Base-by-base conservation (phyloP, 2,113 vertebrate species). In the Pavo muticus region DNA sequence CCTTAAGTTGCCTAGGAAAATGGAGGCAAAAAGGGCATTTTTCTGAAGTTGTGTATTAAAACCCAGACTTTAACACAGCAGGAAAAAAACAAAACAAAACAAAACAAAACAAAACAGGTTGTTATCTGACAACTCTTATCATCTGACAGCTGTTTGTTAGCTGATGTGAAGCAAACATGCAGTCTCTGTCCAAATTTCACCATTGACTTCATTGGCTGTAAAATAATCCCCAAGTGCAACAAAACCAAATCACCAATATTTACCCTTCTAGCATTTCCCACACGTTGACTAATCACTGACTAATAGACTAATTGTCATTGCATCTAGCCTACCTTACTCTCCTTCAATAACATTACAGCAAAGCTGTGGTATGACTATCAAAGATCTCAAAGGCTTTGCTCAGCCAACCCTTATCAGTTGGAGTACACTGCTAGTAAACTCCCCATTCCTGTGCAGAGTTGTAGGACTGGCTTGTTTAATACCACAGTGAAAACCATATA, bases 41-140 rank as follows among this genome's bases (percentile, higher is more conserved):
- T 86, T 45, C 32, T 81, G 79, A 80, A 93, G 61, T 39, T 64
- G 23, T 35, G 45, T 35, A 68, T 37, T 73, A 71, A 84, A 91
- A 59, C 32, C 10, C 35, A 60, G 56, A 60, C 48, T n/a, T 24
- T 42, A 20, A 67, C 29, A 16, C 52, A 54, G 52, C 25, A 52
- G 50, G 14, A 16, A 54, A 35, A 35, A 35, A 35, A 35, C 35
- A 35, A 35, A 35, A 35, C 35, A 35, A 35, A 35, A 35, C 35
- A 35, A 35, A 35, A 35, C 35, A 35, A 35, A 35, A 35, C 35
- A 35, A 35, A 35, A 35, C 35, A 94, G 79, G 68, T 95, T 90
- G 48, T 70, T 79, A 87, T 80, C 56, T 80, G 79, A 90, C 63
- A 87, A 59, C n/a, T 60, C 9, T 87, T 93, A 73, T 72, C 71